Percentiles rank a stretch among this genome's conserved stretches.
Conservation (phyloP, 2,113 vertebrate genomes). For the Pardalotus punctatus region DNA sequence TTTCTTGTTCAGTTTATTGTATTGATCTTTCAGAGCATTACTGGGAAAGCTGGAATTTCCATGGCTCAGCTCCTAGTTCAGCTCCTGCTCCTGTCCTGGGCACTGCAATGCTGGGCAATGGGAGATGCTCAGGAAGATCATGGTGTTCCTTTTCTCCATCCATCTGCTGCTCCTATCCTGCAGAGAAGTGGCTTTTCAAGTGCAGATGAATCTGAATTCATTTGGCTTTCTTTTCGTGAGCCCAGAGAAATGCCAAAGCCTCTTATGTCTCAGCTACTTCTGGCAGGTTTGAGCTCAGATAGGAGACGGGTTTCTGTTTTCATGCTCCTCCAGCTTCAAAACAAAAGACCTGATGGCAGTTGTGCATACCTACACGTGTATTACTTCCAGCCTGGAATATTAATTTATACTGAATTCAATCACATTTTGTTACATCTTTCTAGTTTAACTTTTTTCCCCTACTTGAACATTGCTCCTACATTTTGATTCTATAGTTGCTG, state of each 20-base stretch:
- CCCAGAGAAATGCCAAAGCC: neutral
- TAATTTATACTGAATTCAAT: neutral
- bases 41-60: neutral
- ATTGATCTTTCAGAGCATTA: neutral
- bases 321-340: neutral
- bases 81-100: neutral
- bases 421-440: neutral
- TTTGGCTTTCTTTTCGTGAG: neutral
- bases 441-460: neutral
- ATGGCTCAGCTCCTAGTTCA: neutral
- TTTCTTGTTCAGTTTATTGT: neutral
- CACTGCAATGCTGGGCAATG: neutral
- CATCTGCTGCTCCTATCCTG: neutral
- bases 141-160: neutral
- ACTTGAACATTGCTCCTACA: neutral
- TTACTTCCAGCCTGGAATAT: neutral
- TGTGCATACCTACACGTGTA: neutral
- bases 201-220: neutral
- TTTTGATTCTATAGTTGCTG: neutral
- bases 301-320: neutral
- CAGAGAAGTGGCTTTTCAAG: neutral
- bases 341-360: neutral
- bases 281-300: neutral
- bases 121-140: neutral
- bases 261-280: neutral